A percentile compares a stretch with the other conserved stretches of the same genome.
Evolutionary conservation across 2,888 invertebrate genomes (phyloP).

Genomic region (Bruchidius siliquastri): DNA sequence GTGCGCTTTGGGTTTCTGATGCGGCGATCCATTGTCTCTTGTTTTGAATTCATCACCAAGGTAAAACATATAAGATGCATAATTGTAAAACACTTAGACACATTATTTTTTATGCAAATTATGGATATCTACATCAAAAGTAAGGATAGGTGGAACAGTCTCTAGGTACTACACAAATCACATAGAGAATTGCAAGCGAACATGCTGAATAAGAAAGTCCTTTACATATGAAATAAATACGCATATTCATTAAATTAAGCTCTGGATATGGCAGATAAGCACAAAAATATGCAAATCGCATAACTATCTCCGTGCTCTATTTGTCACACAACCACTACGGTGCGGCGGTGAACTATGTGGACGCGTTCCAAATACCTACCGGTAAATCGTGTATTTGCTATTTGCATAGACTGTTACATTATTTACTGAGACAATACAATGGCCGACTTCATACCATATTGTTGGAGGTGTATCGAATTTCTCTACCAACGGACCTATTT

Average conservation of each 20-base stretch:
- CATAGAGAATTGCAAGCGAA: too few species aligned
- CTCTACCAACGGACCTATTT: neutral
- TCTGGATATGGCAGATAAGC: neutral
- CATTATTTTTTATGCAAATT: too few species aligned
- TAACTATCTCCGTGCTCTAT: neutral
- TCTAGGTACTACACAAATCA: too few species aligned
- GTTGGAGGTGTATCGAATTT: neutral
- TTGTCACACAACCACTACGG: neutral
- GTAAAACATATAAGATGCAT: too few species aligned
- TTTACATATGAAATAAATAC: neutral
- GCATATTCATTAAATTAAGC: neutral
- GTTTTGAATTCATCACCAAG: too few species aligned
- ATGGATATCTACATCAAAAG: too few species aligned
- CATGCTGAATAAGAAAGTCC: neutral
- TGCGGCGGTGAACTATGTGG: neutral
- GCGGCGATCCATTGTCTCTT: too few species aligned
- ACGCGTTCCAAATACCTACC: neutral
- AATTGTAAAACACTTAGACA: too few species aligned
- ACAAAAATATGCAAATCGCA: neutral
- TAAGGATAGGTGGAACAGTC: too few species aligned
- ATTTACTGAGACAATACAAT: neutral
- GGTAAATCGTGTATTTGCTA: neutral
- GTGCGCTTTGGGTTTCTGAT: too few species aligned
- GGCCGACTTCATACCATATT: neutral
- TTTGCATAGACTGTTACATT: neutral